Evolutionary conservation across 2,113 vertebrate genomes (phyloP), one percentile per base, ranked within the genome.

Genomic region (Nothoprocta pentlandii): DNA sequence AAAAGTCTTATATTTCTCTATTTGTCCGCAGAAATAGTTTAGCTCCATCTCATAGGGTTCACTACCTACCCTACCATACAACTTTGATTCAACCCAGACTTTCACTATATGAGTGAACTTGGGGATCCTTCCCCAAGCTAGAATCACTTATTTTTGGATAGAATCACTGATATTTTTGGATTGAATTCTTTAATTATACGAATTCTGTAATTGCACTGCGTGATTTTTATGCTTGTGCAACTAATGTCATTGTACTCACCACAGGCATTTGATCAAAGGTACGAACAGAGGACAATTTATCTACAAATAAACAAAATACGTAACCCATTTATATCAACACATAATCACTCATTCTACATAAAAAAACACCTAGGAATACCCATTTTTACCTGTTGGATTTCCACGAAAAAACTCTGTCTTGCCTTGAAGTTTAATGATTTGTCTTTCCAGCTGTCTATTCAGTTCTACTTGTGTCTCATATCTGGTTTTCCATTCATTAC

Each of bases 401-500:
- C 98, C 97, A 63, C 20, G 62, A 25, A 98, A 89, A 91, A 97
- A 95, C 69, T 98, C 97, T 92, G 98, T 96, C 90, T 98, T 98
- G 87, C 98, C 97, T 80, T 80, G 95, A 67, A 99, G 96, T 68
- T 97, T 93, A 64, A 92, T 67, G 85, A 98, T 98, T 94, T 99
- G 98, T n/a, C 98, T 98, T 90, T 98, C 95, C 88, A 99, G 77
- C 82, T 99, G 98, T 85, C 97, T 97, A 58, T 99, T 99, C 46
- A 99, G 39, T 96, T 99, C 99, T 70, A 96, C 64, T 97, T 99
- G 98, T 7, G 98, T 98, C 92, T 99, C 98, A 67, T 98, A 99
- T 87, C 98, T 97, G 8, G 97, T 98, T 97, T 98, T 99, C 98
- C 99, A 99, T 93, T 99, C 98, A 95, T 97, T 98, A 83, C 96